Percentiles rank a stretch among this genome's conserved stretches.
These are phyloP conservation scores for Lamprotornis superbus DNA, from an alignment of 2,113 vertebrate genomes.

Conservation along the genomic window DNA sequence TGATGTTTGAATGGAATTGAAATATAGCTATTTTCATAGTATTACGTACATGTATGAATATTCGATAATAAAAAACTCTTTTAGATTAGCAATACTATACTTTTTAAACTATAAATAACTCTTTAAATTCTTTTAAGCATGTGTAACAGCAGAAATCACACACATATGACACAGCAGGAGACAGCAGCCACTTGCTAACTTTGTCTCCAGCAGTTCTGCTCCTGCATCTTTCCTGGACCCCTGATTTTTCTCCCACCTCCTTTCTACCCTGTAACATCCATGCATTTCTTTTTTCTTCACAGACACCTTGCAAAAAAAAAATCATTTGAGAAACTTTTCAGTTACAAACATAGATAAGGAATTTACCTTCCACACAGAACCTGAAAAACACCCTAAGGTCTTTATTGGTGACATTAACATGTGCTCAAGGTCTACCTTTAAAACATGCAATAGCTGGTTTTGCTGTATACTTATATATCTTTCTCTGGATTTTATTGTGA, in stretches of 20 bases:
- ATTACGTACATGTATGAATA: rapidly evolving
- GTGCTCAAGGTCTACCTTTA: not conserved
- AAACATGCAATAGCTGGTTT: not conserved
- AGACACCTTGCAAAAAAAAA: not conserved
- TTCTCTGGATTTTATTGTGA: not conserved
- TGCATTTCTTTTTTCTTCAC: not conserved
- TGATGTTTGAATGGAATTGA: not conserved
- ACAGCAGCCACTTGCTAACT: not conserved
- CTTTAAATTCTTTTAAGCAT: not conserved
- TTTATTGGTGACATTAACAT: not conserved
- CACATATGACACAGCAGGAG: not conserved
- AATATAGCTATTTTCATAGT: not conserved
- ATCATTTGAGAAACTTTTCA: not conserved
- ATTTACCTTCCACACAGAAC: not conserved
- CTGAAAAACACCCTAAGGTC: not conserved
- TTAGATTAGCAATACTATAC: not conserved
- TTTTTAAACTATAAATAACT: not conserved
- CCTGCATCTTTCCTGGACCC: not conserved
- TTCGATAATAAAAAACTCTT: not conserved
- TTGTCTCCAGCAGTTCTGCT: not conserved
- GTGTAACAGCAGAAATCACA: not conserved
- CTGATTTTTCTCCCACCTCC: not conserved
- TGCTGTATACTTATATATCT: not conserved
- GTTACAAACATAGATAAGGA: not conserved
- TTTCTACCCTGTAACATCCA: not conserved